These are phyloP conservation scores for Synodontis membranacea DNA, from an alignment of 2,113 vertebrate species.

Conservation along the genomic window DNA sequence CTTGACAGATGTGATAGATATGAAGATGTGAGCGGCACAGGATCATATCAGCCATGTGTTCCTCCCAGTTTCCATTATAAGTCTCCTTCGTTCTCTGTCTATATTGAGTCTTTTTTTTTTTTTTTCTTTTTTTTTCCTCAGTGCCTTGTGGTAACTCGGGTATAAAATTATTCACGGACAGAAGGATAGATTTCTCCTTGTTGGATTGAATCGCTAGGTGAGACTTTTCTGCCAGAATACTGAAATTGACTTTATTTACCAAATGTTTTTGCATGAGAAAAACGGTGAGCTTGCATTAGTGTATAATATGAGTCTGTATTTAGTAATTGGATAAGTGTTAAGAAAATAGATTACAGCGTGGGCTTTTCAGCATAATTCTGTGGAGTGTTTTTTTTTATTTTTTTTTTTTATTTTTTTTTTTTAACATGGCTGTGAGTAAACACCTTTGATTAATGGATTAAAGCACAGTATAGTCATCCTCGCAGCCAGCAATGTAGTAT, in stretches of 20 bases:
- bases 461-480: neutral
- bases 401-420: neutral
- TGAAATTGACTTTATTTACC: constrained; percentile 70
- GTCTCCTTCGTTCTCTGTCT: constrained; percentile 29
- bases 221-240: constrained; percentile 63
- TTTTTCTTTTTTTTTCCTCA: constrained; percentile 36
- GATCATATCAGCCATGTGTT: neutral
- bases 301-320: neutral
- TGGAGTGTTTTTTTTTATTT: neutral
- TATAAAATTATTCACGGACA: constrained; percentile 79
- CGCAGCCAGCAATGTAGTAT: constrained; percentile 13
- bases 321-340: constrained; percentile 44
- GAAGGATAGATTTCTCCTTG: constrained; percentile 77
- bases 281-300: neutral
- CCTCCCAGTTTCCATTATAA: constrained; percentile 1
- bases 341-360: neutral
- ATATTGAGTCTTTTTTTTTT: neutral
- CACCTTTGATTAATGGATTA: neutral
- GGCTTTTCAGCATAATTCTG: constrained; percentile 13
- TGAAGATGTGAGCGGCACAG: neutral
- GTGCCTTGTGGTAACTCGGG: constrained; percentile 72
- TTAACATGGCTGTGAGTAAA: constrained; percentile 9
- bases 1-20: neutral
- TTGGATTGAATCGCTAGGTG: constrained; percentile 69
- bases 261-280: constrained; percentile 29